Percentiles rank a stretch among this genome's conserved stretches.
These are phyloP conservation scores for Chauna torquata DNA, from an alignment of 2,113 vertebrate species.

Conservation along the genomic window DNA sequence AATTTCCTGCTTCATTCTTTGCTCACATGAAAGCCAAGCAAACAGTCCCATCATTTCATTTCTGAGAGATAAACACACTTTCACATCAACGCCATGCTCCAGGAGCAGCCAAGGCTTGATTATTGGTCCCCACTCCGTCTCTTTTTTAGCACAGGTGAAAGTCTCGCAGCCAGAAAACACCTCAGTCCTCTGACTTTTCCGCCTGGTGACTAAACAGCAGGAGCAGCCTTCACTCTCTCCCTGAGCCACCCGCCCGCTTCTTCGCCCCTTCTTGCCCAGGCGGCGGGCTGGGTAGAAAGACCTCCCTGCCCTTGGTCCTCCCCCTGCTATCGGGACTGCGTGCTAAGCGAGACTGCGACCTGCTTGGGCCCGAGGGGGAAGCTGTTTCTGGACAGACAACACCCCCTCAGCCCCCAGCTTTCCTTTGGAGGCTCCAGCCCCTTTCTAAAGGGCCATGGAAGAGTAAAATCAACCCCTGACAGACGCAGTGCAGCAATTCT, in stretches of 20 bases:
- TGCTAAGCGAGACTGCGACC: background rate
- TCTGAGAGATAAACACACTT: background rate
- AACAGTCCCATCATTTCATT: background rate
- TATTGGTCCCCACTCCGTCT: background rate
- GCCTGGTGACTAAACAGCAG: background rate
- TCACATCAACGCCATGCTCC: background rate
- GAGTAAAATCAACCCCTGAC: background rate
- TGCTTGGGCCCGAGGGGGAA: background rate
- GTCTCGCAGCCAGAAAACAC: background rate
- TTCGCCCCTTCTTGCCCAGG: background rate
- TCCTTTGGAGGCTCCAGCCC: background rate
- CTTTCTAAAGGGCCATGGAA: background rate
- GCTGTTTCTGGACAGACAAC: background rate
- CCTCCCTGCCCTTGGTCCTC: background rate
- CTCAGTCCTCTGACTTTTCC: background rate
- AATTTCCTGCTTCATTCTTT: conserved; percentile 29
- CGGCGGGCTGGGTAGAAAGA: background rate
- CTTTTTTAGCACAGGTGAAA: background rate
- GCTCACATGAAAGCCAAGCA: conserved; percentile 17
- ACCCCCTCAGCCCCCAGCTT: background rate
- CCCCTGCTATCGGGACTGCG: background rate
- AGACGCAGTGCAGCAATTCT: background rate
- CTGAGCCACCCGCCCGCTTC: rapidly evolving
- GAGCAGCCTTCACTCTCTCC: background rate
- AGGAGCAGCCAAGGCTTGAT: background rate